A percentile compares a stretch with the other conserved stretches of the same genome.
These are phyloP conservation scores for Strigops habroptila DNA, from an alignment of 2,113 vertebrate genomes.

Conservation along the genomic window DNA sequence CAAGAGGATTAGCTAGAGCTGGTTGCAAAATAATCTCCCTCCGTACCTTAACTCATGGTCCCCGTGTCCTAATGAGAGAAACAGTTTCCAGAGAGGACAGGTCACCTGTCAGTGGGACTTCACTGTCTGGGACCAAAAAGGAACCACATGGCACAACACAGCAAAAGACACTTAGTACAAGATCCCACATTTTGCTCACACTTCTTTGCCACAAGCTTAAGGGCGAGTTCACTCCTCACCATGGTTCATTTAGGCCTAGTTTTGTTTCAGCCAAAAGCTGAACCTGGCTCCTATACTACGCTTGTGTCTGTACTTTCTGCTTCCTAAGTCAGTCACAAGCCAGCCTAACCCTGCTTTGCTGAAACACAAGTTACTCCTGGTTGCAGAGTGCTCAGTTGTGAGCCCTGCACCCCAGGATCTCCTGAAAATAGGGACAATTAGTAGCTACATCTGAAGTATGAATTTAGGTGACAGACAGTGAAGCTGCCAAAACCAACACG, in stretches of 20 bases:
- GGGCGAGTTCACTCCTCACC: rapidly evolving
- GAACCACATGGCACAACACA: rapidly evolving
- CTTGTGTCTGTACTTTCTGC: not conserved
- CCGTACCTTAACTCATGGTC: not conserved
- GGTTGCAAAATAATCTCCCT: not conserved
- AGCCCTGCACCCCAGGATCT: not conserved
- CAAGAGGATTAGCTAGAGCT: not conserved
- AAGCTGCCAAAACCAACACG: constrained; percentile 8
- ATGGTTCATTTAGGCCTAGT: rapidly evolving
- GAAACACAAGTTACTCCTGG: not conserved
- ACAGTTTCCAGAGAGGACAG: not conserved
- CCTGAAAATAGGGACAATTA: not conserved
- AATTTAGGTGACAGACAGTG: not conserved
- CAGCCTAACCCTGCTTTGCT: not conserved
- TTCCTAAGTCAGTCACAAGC: not conserved
- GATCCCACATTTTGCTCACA: not conserved
- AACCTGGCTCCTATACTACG: not conserved
- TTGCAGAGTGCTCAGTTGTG: not conserved
- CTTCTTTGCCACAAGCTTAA: not conserved
- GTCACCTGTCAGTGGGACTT: not conserved
- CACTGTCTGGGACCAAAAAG: not conserved
- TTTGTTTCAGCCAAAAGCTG: not conserved
- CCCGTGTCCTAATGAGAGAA: not conserved
- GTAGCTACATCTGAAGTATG: not conserved
- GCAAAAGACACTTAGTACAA: rapidly evolving